Conservation (phyloP, 92 coral and sea anemone genomes). For the Virgularia gustaviana region DNA sequence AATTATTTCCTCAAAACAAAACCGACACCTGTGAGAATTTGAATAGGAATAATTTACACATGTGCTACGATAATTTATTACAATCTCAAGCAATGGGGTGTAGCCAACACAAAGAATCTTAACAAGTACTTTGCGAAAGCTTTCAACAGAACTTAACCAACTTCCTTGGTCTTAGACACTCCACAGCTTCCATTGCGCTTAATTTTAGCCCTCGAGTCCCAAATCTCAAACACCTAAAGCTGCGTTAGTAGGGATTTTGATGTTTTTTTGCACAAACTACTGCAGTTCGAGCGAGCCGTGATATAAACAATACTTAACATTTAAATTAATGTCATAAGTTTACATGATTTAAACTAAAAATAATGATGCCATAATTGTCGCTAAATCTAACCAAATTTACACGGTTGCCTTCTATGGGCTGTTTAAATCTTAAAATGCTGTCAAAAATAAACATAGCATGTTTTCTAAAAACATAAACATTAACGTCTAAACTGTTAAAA, state of each 20-base stretch:
- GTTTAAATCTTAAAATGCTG: no score
- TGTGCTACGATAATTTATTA: neutral
- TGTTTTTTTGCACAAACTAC: neutral
- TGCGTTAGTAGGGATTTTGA: neutral
- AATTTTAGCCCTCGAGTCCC: neutral
- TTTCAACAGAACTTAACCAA: no score
- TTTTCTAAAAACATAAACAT: neutral
- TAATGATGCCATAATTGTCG: conserved; percentile 1
- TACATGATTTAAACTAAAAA: conserved; percentile 10
- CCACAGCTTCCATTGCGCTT: neutral
- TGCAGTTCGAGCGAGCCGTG: conserved; percentile 8
- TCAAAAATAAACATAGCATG: no score
- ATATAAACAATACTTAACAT: conserved; percentile 9
- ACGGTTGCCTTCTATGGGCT: neutral
- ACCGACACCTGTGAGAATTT: no score
- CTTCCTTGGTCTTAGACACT: no score
- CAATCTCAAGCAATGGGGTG: neutral
- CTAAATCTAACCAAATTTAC: neutral
- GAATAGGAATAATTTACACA: neutral
- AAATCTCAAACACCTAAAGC: neutral
- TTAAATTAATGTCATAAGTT: conserved; percentile 38
- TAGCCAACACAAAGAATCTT: neutral
- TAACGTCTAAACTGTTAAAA: neutral
- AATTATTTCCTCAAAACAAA: neutral
- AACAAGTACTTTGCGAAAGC: no score